Base-by-base conservation (phyloP, 37 sponge, comb jelly and placozoan genomes). In the Ianthella basta region DNA sequence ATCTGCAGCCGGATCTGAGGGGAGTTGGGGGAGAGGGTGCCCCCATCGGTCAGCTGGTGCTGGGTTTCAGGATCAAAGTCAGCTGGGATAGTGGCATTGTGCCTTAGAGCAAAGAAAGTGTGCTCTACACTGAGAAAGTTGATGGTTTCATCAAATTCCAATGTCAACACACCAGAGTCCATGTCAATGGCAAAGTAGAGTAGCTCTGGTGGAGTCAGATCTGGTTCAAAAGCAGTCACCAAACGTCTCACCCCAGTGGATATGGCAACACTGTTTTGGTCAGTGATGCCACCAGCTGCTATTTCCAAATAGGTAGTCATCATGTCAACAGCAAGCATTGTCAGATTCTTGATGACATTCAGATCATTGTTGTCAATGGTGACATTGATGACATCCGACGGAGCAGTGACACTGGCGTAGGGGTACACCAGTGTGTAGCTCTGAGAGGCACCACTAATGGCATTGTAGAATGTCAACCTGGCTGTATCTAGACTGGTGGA, bases 91-190 rank as follows among this genome's bases (percentile, higher is more conserved):
- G 94, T 91, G 20, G 61, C 84, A 38, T 93, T 89, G 74, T 61
- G 84, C 34, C 90, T 83, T 33, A 96, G 66, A 21, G 92, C 89
- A 65, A 91, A 84, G 64, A 84, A 81, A 35, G 56, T 66, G 16
- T 82, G 84, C 21, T 56, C 15, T 24, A 96, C 82, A 56, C 90
- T 88, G 21, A 25, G 75, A 59, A 61, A 36, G 21, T 59, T 50
- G 12, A 96, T 87, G 25, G 92, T 89, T 55, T 96, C 97, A 87
- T 84, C 75, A 83, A 96, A 96, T 55, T 80, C 85, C 4, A 96
- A 68, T 0, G 82, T 91, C 63, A 96, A 56, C 29, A 86, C 38
- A 16, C 97, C 94, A 0, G 30, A 21, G 50, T 96, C 86, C 86
- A 96, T 92, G 86, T 96, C 91, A 70, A 94, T 86, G 32, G 73